Evolutionary conservation across 2,797 vertebrate species (phyloP).

Genomic region (Triplophysa bombifrons): DNA sequence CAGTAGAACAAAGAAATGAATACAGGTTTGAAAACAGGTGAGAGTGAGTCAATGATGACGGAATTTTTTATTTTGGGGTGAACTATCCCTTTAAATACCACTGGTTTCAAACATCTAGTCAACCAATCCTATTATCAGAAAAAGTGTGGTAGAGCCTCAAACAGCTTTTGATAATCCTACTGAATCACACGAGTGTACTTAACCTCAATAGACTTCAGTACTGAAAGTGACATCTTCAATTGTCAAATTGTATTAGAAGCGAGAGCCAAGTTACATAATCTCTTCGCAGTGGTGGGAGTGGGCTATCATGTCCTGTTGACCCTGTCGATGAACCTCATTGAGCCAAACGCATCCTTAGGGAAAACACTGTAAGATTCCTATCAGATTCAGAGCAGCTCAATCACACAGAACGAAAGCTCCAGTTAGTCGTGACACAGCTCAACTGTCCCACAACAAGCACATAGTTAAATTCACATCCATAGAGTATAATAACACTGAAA

Average conservation of each 20-base stretch:
- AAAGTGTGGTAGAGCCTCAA: not conserved
- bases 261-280: conserved; percentile 47
- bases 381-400: conserved; percentile 37
- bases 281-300: conserved; percentile 36
- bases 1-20: too few species aligned
- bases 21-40: too few species aligned
- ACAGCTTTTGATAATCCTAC: not conserved
- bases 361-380: conserved; percentile 49
- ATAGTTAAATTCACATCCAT: conserved; percentile 57
- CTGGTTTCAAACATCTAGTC: not conserved
- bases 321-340: conserved; percentile 39
- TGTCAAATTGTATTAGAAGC: conserved; percentile 1
- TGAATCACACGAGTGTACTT: not conserved
- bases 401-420: conserved; percentile 32
- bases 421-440: conserved; percentile 25
- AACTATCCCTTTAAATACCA: too few species aligned
- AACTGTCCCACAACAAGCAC: conserved; percentile 38
- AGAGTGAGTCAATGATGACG: too few species aligned
- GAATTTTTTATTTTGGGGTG: too few species aligned
- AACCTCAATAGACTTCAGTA: not conserved
- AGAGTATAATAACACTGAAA: conserved; percentile 54
- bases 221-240: not conserved
- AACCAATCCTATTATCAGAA: not conserved
- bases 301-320: conserved; percentile 45
- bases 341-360: conserved; percentile 48